phyloP scores from a whole-genome alignment of 92 coral and sea anemone genomes.

The Paramuricea clavata region DNA sequence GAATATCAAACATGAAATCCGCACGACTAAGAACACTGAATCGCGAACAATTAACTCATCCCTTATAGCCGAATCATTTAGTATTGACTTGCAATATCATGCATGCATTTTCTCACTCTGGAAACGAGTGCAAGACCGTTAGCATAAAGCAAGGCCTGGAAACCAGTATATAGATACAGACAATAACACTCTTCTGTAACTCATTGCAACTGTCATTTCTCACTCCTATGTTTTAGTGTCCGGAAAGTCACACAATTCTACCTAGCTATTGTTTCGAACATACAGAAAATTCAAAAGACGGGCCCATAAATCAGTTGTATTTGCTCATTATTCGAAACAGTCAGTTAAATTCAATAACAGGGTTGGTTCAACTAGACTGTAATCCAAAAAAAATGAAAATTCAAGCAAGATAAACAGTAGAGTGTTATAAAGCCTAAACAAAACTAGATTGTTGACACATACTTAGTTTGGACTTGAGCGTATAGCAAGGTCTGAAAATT shows the following conservation, averaged over 20 bases:
- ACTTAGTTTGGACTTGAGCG: background rate
- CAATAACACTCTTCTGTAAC: background rate
- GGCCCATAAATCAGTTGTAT: background rate
- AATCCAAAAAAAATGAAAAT: background rate
- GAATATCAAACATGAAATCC: too few relatives aligned
- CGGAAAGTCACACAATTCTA: background rate
- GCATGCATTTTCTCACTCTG: too few relatives aligned
- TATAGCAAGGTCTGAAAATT: background rate
- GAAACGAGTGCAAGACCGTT: too few relatives aligned
- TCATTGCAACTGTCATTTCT: background rate
- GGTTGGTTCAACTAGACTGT: background rate
- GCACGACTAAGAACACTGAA: too few relatives aligned
- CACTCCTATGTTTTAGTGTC: background rate
- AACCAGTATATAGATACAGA: background rate
- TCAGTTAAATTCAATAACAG: background rate
- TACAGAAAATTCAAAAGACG: background rate
- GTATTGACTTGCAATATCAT: too few relatives aligned
- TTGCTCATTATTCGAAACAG: background rate
- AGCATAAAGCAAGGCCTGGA: too few relatives aligned
- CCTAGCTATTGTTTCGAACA: background rate
- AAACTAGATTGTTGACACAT: too few relatives aligned
- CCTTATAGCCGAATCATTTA: too few relatives aligned
- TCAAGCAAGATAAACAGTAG: background rate
- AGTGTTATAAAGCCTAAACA: background rate
- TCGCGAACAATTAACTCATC: too few relatives aligned